phyloP scores from a whole-genome alignment of 2,888 invertebrate species.

The Eupithecia exiguata region DNA sequence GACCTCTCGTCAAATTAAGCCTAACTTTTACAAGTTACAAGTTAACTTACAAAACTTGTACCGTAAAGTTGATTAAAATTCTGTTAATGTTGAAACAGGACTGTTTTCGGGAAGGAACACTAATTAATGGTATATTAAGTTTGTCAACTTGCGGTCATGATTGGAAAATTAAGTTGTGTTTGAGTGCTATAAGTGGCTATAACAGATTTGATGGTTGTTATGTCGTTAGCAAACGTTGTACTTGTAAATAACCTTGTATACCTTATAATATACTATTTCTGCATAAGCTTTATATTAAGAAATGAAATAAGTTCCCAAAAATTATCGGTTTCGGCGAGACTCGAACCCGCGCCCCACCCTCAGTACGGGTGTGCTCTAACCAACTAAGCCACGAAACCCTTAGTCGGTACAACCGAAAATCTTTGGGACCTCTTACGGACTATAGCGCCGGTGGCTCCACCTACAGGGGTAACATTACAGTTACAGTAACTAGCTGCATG shows the following conservation, averaged over 20 bases:
- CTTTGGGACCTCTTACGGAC: too few species aligned
- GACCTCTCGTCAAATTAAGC: conserved; percentile 38
- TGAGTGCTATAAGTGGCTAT: conserved; percentile 11
- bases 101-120: conserved; percentile 27
- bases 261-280: too few species aligned
- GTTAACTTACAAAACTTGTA: conserved; percentile 34
- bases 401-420: too few species aligned
- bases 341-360: too few species aligned
- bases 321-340: too few species aligned
- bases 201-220: conserved; percentile 6
- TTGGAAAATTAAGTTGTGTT: conserved; percentile 21
- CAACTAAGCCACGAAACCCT: too few species aligned
- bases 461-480: too few species aligned
- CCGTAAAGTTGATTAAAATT: conserved; percentile 43
- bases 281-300: too few species aligned
- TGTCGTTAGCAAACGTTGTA: conserved; percentile 1
- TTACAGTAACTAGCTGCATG: neutral
- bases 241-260: neutral
- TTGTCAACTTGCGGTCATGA: conserved; percentile 33
- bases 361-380: too few species aligned
- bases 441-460: too few species aligned
- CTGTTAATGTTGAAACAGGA: conserved; percentile 36
- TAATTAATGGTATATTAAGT: conserved; percentile 40
- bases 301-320: too few species aligned
- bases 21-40: conserved; percentile 37